These are phyloP conservation scores for Camelus dromedarius DNA, from an alignment of 2,113 vertebrate genomes.

Conservation along the genomic window DNA sequence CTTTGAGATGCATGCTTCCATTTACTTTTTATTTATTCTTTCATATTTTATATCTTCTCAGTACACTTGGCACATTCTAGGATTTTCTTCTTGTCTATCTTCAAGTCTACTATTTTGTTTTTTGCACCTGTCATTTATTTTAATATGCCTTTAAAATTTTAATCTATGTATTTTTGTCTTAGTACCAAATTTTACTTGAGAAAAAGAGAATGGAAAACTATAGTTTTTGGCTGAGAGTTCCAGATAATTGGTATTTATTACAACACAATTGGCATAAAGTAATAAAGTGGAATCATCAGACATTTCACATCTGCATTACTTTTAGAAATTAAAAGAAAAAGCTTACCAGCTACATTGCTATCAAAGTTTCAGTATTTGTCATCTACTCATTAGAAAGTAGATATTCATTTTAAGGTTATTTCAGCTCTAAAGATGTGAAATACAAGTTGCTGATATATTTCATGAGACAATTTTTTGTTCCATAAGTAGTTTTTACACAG, in stretches of 20 bases:
- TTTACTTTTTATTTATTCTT: not conserved
- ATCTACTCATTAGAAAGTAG: not conserved
- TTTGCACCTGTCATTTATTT: not conserved
- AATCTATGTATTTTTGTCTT: not conserved
- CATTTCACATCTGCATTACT: not conserved
- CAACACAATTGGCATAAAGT: not conserved
- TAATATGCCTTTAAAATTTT: not conserved
- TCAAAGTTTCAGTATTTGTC: not conserved
- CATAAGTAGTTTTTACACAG: not conserved
- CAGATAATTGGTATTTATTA: conserved; percentile 1
- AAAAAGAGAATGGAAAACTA: not conserved
- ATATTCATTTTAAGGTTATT: not conserved
- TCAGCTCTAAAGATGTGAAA: conserved; percentile 24
- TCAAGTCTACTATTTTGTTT: not conserved
- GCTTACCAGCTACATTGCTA: not conserved
- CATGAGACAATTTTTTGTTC: not conserved
- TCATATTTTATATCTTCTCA: not conserved
- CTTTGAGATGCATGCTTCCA: not conserved
- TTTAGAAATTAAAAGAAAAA: conserved; percentile 39
- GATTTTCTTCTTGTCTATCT: not conserved
- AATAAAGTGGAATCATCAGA: not conserved
- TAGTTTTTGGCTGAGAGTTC: not conserved
- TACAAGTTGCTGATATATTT: not conserved
- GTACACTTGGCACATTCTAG: not conserved
- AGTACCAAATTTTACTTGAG: not conserved